Percentiles rank a stretch among this genome's conserved stretches.
Conservation (phyloP, 2,113 vertebrate species). For the Physeter macrocephalus region DNA sequence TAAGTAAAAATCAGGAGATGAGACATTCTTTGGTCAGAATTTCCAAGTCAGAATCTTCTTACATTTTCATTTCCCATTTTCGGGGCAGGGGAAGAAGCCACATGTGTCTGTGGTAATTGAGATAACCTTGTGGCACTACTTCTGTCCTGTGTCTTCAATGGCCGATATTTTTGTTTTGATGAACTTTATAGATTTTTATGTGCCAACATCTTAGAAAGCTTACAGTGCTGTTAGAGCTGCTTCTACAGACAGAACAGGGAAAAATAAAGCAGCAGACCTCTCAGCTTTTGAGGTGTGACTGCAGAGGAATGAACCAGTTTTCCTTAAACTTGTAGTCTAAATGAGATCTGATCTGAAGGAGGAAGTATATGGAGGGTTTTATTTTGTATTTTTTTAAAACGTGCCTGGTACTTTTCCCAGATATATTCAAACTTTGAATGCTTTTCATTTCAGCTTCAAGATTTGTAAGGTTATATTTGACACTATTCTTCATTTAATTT, state of each 20-base stretch:
- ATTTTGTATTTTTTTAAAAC: not conserved
- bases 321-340: not conserved
- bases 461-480: not conserved
- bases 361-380: not conserved
- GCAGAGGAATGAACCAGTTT: not conserved
- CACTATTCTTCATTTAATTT: conserved; percentile 6
- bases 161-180: not conserved
- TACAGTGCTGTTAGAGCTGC: not conserved
- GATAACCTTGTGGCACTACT: not conserved
- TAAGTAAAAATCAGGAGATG: not conserved
- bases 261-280: not conserved
- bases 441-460: not conserved
- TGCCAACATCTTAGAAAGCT: not conserved
- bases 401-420: not conserved
- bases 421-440: not conserved
- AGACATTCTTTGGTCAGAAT: not conserved
- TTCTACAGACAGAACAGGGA: not conserved
- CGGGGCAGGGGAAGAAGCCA: rapidly evolving
- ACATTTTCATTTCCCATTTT: not conserved
- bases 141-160: not conserved
- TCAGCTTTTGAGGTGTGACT: not conserved
- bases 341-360: not conserved
- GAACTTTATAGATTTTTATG: not conserved
- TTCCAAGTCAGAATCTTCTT: conserved; percentile 8
- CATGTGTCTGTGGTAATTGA: not conserved